Evolutionary conservation across 2,113 vertebrate genomes (phyloP).

Genomic region (Tenebrosternarchus preto): DNA sequence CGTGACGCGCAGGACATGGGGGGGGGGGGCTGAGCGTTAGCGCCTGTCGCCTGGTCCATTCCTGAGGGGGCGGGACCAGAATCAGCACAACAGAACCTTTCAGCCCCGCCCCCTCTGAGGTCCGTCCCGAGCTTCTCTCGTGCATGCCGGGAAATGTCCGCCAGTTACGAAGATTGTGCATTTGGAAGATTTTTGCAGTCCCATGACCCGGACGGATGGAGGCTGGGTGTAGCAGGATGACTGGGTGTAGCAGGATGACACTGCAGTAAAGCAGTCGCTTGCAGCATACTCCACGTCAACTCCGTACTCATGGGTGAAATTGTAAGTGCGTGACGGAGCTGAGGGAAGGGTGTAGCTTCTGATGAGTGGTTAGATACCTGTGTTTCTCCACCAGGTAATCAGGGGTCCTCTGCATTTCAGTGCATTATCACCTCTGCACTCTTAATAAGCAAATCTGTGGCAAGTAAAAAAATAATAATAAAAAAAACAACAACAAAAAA

Average conservation of each 20-base stretch:
- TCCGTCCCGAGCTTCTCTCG: not conserved
- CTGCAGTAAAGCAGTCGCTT: too few relatives aligned
- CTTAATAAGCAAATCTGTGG: conserved; percentile 46
- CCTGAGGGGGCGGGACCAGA: not conserved
- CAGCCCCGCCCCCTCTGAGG: not conserved
- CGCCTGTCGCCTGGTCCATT: too few relatives aligned
- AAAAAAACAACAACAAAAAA: not conserved
- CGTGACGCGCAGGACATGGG: conserved; percentile 2
- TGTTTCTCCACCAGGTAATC: too few relatives aligned
- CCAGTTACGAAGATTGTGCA: conserved; percentile 27
- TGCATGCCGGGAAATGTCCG: conserved; percentile 22
- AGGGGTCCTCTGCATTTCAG: not conserved
- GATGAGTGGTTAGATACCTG: conserved; percentile 8
- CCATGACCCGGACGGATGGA: conserved; percentile 37
- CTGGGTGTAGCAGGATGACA: not conserved
- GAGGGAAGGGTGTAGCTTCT: not conserved
- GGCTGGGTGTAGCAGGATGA: conserved; percentile 1
- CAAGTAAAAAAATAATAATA: not conserved
- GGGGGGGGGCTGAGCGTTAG: not conserved
- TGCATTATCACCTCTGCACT: not conserved
- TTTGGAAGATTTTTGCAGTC: conserved; percentile 38
- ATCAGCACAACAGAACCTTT: conserved; percentile 4
- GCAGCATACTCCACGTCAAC: too few relatives aligned
- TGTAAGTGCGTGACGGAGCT: conserved; percentile 6
- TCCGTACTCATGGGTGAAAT: not conserved